Evolutionary conservation across 2,888 invertebrate species (phyloP), one percentile per base, ranked within the genome.

Genomic region (Ctena decussata): DNA sequence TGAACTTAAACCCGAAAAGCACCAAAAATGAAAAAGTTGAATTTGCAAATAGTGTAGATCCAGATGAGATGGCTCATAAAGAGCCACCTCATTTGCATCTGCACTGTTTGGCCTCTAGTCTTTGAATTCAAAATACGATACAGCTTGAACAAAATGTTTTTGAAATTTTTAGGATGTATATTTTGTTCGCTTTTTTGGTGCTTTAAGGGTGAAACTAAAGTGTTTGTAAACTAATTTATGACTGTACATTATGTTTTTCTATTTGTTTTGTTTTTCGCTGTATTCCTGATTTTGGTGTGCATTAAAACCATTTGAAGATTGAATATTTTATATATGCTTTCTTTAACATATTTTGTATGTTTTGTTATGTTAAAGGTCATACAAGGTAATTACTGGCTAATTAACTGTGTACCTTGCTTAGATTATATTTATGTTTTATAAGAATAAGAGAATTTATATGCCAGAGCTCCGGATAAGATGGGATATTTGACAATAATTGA

Each of bases 361-460:
- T 65, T 2, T 32, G 32, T 35, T 65, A 35, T 65, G 32, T 35
- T 65, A 35, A 35, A 35, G 65, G 65, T 3, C 35, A 65, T 65
- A 65, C 65, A 65, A 65, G 35, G 32, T 65, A 65, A 65, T 65
- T 65, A 65, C 65, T 65, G 65, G 65, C 65, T 65, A 65, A 65
- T 65, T 65, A 65, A 35, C 32, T 65, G 65, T 65, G 65, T 65
- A 65, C 65, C 65, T 32, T 35, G 65, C 65, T 65, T 65, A 65
- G 65, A n/a, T 65, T 65, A 65, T 65, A 65, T 65, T 65, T 65
- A 65, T 65, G 65, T 65, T 65, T 65, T 65, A 35, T 65, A 65
- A 35, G 35, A 65, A 35, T 65, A 35, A 65, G 53, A 53, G 41
- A 41, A 15, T 11, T 15, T 41, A 15, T 41, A 41, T 41, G n/a